Evolutionary conservation across 1,140 invertebrate genomes (phyloP).

Genomic region (Drosophila nigrodunni): DNA sequence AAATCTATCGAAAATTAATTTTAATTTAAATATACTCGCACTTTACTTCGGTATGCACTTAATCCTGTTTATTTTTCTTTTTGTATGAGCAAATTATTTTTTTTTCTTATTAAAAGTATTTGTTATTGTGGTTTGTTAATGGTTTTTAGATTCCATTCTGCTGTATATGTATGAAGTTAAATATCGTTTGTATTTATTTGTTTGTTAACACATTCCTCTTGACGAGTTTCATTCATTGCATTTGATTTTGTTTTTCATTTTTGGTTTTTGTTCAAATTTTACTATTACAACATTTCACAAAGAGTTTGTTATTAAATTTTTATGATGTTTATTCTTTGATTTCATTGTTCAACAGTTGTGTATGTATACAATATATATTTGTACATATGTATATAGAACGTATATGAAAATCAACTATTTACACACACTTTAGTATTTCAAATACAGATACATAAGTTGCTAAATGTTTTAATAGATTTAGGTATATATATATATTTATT

Average conservation of each 20-base stretch:
- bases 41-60: slow-evolving; percentile 5
- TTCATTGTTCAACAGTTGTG: slow-evolving; percentile 48
- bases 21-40: slow-evolving; percentile 46
- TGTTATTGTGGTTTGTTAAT: slow-evolving; percentile 29
- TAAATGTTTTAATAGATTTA: slow-evolving; percentile 24
- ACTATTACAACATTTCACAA: slow-evolving; percentile 41
- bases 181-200: slow-evolving; percentile 68
- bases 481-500: slow-evolving; percentile 28
- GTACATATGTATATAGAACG: slow-evolving; percentile 49
- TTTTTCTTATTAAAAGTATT: slow-evolving; percentile 22
- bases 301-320: slow-evolving; percentile 27
- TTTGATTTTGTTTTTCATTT: slow-evolving; percentile 50
- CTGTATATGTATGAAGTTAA: slow-evolving; percentile 54
- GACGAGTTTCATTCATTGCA: slow-evolving; percentile 77
- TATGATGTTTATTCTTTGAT: slow-evolving; percentile 37
- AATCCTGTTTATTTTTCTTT: slow-evolving; percentile 5
- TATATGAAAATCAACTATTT: slow-evolving; percentile 71
- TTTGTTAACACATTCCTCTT: slow-evolving; percentile 83
- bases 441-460: slow-evolving; percentile 44
- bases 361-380: slow-evolving; percentile 42
- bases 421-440: slow-evolving; percentile 67
- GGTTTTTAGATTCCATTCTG: slow-evolving; percentile 36
- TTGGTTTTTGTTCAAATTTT: slow-evolving; percentile 39
- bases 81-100: slow-evolving; percentile 19
- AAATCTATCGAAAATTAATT: slow-evolving; percentile 81